Evolutionary conservation across 1,140 invertebrate species (phyloP).

Genomic region (Eriosoma lanigerum): DNA sequence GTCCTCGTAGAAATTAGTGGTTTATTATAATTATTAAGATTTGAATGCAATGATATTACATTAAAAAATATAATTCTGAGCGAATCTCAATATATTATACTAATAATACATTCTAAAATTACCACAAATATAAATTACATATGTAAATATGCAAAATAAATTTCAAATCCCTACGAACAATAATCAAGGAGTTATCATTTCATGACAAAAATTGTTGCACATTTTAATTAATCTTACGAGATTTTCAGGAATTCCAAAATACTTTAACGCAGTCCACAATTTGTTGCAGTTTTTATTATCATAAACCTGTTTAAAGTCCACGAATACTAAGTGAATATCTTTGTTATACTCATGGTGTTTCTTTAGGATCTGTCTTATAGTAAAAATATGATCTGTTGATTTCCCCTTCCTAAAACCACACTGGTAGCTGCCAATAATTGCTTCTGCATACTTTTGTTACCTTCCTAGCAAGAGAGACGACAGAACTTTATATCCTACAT

Average conservation of each 20-base stretch:
- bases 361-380: conserved; percentile 16
- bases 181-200: too few relatives aligned
- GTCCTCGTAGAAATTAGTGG: too few relatives aligned
- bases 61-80: too few relatives aligned
- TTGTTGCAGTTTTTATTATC: not conserved
- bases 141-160: too few relatives aligned
- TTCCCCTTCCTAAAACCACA: conserved; percentile 26
- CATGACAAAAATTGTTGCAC: not conserved
- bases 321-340: conserved; percentile 38
- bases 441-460: not conserved
- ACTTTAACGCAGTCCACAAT: not conserved
- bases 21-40: too few relatives aligned
- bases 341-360: conserved; percentile 7
- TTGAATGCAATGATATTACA: too few relatives aligned
- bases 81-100: too few relatives aligned
- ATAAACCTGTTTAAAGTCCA: conserved; percentile 43
- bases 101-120: too few relatives aligned
- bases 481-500: too few relatives aligned
- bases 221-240: not conserved
- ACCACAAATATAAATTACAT: too few relatives aligned
- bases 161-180: too few relatives aligned
- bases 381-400: conserved; percentile 36
- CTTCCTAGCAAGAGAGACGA: conserved; percentile 26
- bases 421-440: not conserved
- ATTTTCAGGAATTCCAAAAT: not conserved